These are phyloP conservation scores for Platycercus adscitus DNA, from an alignment of 2,113 vertebrate genomes.

Conservation along the genomic window DNA sequence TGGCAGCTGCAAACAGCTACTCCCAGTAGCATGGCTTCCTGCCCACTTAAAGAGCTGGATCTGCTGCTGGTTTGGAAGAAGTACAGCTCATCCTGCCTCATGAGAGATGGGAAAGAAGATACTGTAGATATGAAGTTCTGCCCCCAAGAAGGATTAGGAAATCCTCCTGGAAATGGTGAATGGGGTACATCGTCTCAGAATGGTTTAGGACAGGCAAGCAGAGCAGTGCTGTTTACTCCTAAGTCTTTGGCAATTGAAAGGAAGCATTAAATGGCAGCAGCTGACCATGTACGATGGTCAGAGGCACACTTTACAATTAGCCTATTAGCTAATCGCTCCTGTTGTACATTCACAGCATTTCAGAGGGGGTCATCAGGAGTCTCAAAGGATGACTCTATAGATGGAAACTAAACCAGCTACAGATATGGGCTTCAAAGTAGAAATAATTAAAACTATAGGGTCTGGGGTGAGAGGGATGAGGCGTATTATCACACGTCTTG, in stretches of 20 bases:
- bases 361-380: background rate
- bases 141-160: background rate
- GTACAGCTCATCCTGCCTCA: background rate
- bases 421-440: background rate
- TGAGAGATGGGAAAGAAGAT: background rate
- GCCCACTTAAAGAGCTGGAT: background rate
- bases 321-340: background rate
- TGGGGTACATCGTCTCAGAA: background rate
- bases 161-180: background rate
- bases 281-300: accelerated
- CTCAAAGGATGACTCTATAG: background rate
- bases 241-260: background rate
- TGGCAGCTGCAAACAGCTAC: background rate
- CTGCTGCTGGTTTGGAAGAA: background rate
- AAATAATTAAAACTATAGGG: background rate
- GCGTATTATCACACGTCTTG: background rate
- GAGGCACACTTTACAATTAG: background rate
- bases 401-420: background rate
- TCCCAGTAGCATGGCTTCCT: background rate
- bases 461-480: background rate
- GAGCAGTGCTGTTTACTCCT: background rate
- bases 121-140: background rate
- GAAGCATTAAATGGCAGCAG: background rate
- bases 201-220: background rate
- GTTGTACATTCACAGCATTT: background rate